A percentile compares a stretch with the other conserved stretches of the same genome.
These are phyloP conservation scores for Stichodactyla mertensii DNA, from an alignment of 64 coral and sea anemone genomes.

Conservation along the genomic window DNA sequence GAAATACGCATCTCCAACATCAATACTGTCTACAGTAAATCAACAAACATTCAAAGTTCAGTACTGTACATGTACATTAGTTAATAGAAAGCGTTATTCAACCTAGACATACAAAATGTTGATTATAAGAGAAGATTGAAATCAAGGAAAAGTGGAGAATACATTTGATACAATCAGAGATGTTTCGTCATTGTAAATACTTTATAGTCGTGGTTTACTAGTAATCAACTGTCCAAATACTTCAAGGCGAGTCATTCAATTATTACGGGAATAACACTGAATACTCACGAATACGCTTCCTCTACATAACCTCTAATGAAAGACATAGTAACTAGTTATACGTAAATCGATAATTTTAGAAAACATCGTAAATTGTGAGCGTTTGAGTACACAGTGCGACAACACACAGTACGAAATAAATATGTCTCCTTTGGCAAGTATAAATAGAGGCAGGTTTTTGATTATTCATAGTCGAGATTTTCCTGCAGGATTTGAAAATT, in stretches of 20 bases:
- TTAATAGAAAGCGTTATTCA: not conserved
- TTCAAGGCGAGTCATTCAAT: not conserved
- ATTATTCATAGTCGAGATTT: not conserved
- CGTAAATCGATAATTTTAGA: not conserved
- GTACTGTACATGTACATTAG: not conserved
- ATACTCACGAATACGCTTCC: not conserved
- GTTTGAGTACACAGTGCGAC: not conserved
- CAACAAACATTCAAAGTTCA: not conserved
- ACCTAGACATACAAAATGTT: not conserved
- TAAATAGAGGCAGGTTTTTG: not conserved
- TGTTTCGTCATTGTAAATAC: slow-evolving; percentile 7
- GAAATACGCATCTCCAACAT: not conserved
- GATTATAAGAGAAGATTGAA: not conserved
- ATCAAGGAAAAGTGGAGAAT: not conserved
- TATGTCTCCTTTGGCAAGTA: not conserved
- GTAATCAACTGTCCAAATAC: not conserved
- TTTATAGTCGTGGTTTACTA: not conserved
- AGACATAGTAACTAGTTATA: not conserved
- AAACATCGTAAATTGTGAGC: not conserved
- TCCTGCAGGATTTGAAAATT: not conserved
- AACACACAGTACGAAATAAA: not conserved
- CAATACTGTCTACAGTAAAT: not conserved
- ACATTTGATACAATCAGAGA: not conserved
- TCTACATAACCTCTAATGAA: not conserved
- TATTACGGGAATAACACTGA: not conserved